Conservation (phyloP, 2,888 invertebrate genomes). For the Lymantria dispar region DNA sequence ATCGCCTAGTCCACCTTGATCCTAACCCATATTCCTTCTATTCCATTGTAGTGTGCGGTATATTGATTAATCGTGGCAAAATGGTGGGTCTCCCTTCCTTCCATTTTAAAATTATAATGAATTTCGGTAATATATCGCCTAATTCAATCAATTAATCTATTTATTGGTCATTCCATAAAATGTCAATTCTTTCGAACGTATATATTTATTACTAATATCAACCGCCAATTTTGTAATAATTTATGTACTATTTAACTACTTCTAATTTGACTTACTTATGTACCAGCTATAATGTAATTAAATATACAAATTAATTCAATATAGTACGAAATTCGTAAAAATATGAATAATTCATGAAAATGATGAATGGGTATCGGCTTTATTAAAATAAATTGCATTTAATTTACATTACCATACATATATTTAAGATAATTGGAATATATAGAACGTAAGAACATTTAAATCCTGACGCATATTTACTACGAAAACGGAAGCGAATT, state of each 20-base stretch:
- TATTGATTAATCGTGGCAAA: too few relatives aligned
- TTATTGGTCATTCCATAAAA: too few relatives aligned
- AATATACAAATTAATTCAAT: not conserved
- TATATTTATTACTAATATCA: not conserved
- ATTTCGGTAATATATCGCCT: too few relatives aligned
- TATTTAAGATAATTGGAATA: constrained; percentile 1
- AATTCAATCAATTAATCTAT: too few relatives aligned
- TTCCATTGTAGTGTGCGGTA: too few relatives aligned
- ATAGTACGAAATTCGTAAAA: constrained; percentile 18
- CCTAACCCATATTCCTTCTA: too few relatives aligned
- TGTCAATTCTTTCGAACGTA: not conserved
- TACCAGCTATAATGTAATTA: not conserved
- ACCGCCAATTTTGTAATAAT: not conserved
- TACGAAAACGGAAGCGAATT: not conserved
- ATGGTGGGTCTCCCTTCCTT: too few relatives aligned
- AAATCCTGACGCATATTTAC: not conserved
- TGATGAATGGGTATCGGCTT: constrained; percentile 15
- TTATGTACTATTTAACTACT: not conserved
- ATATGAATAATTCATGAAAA: constrained; percentile 22
- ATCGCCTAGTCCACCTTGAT: too few relatives aligned
- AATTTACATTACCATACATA: constrained; percentile 10
- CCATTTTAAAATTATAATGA: too few relatives aligned
- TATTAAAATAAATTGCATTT: constrained; percentile 18
- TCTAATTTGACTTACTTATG: not conserved
- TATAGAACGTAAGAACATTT: not conserved